These are phyloP conservation scores for Anoplophora glabripennis DNA, from an alignment of 1,140 invertebrate species.

Conservation along the genomic window DNA sequence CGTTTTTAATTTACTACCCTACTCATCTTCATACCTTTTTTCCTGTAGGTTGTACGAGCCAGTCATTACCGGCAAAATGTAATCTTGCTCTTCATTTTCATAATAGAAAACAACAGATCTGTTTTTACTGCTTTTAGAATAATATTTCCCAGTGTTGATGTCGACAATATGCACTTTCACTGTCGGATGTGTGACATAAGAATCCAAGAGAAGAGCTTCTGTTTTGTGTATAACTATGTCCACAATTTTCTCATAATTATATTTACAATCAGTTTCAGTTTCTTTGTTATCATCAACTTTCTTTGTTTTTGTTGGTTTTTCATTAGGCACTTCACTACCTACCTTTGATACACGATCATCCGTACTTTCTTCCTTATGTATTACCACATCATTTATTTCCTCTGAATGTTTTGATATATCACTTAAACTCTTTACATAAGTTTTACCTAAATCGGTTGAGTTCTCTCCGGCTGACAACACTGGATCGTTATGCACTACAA, in stretches of 20 bases:
- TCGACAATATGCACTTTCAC: slow-evolving; percentile 42
- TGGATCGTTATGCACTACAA: not conserved
- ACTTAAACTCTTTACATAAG: slow-evolving; percentile 14
- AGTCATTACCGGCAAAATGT: slow-evolving; percentile 33
- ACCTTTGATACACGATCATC: slow-evolving; percentile 2
- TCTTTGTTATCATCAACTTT: slow-evolving; percentile 3
- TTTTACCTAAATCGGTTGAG: slow-evolving; percentile 15
- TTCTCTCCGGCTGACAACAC: not conserved
- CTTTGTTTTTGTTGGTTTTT: slow-evolving; percentile 10
- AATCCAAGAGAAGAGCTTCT: slow-evolving; percentile 28
- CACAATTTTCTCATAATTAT: slow-evolving; percentile 28
- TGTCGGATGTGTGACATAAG: slow-evolving; percentile 35
- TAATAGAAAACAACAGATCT: slow-evolving; percentile 31
- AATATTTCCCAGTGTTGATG: slow-evolving; percentile 33
- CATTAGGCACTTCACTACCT: slow-evolving; percentile 1
- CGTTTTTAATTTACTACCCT: slow-evolving; percentile 4
- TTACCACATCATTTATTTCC: not conserved
- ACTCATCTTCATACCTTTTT: slow-evolving; percentile 35
- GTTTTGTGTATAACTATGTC: slow-evolving; percentile 35
- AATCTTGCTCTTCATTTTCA: slow-evolving; percentile 31
- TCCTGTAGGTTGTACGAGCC: slow-evolving; percentile 38
- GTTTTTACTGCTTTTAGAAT: slow-evolving; percentile 28
- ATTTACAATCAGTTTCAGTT: not conserved
- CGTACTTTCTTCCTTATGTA: not conserved
- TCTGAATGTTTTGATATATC: slow-evolving; percentile 7